Conservation (phyloP, 2,888 invertebrate species). For the Xanthia icteritia region DNA sequence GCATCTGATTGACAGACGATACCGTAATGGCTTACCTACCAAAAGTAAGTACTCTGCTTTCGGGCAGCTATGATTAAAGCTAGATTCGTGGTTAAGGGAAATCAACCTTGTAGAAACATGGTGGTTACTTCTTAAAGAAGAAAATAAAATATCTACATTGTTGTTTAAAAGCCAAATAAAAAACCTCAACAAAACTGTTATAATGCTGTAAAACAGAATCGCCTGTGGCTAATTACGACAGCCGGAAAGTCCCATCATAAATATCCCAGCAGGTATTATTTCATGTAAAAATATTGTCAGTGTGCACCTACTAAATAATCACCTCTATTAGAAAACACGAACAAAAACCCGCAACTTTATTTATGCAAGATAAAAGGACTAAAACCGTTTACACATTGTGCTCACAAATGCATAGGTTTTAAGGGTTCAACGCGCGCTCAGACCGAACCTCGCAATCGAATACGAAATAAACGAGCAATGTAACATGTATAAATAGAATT, state of each 20-base stretch:
- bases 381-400: conserved; percentile 63
- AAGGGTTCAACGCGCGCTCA: conserved; percentile 57
- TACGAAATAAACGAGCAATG: conserved; percentile 58
- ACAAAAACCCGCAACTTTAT: conserved; percentile 56
- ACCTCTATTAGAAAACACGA: conserved; percentile 55
- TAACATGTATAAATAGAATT: conserved; percentile 57
- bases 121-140: background rate
- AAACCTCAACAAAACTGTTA: background rate
- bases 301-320: conserved; percentile 43
- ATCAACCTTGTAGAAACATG: background rate
- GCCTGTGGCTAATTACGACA: conserved; percentile 26
- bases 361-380: conserved; percentile 61
- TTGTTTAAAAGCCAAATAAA: background rate
- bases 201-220: background rate
- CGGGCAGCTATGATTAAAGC: background rate
- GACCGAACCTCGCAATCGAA: conserved; percentile 54
- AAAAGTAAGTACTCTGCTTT: background rate
- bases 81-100: background rate
- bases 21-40: background rate
- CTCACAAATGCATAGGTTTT: conserved; percentile 69
- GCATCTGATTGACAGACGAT: background rate
- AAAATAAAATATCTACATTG: too few relatives aligned
- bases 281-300: conserved; percentile 33
- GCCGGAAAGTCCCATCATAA: conserved; percentile 25
- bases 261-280: conserved; percentile 25